Evolutionary conservation across 2,888 invertebrate species (phyloP).

Genomic region (Caenorhabditis angaria): DNA sequence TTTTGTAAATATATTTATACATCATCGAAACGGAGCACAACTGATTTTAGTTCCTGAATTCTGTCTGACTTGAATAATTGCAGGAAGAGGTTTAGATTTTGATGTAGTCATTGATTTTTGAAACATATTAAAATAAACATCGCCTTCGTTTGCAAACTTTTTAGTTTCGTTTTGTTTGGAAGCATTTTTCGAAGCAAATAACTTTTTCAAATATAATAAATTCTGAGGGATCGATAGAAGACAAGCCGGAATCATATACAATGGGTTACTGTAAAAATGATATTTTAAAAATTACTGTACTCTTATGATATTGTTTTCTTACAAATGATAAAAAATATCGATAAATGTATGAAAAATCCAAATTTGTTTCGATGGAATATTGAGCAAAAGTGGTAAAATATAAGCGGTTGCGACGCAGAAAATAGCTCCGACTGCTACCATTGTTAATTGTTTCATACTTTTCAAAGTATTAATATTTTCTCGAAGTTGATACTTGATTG

Average conservation of each 20-base stretch:
- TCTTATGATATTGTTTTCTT: background rate
- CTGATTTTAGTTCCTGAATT: background rate
- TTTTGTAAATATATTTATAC: too few relatives aligned
- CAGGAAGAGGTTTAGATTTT: background rate
- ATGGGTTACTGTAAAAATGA: constrained; percentile 7
- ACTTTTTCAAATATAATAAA: too few relatives aligned
- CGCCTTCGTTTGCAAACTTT: background rate
- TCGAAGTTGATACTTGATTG: constrained; percentile 12
- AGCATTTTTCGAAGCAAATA: background rate
- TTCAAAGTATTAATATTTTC: constrained; percentile 10
- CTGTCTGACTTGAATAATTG: background rate
- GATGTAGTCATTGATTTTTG: constrained; percentile 1
- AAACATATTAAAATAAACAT: constrained; percentile 15
- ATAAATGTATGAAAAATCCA: background rate
- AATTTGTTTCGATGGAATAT: background rate
- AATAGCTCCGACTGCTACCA: constrained; percentile 8
- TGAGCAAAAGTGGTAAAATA: background rate
- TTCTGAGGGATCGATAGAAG: constrained; percentile 10
- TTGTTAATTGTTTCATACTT: constrained; percentile 3
- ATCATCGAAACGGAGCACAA: background rate
- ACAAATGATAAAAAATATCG: constrained; percentile 12
- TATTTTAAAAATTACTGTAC: background rate
- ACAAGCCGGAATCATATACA: constrained; percentile 10
- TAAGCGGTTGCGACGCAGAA: background rate
- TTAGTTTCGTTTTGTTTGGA: background rate